A percentile compares a stretch with the other conserved stretches of the same genome.
These are phyloP conservation scores for Phalacrocorax aristotelis DNA, from an alignment of 2,113 vertebrate genomes.

Conservation along the genomic window DNA sequence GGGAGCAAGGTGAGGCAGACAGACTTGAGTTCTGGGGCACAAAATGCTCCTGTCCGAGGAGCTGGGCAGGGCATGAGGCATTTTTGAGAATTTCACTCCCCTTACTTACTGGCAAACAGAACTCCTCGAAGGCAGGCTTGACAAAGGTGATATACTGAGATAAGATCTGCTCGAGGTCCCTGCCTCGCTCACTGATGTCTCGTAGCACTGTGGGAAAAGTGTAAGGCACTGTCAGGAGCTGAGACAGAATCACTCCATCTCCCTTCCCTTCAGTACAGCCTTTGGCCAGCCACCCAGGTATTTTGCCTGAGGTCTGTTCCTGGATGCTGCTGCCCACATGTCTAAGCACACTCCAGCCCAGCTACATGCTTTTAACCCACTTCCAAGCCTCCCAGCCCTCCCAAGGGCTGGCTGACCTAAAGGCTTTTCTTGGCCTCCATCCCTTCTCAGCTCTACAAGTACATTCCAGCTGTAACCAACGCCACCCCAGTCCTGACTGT, in stretches of 20 bases:
- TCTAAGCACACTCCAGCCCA: background rate
- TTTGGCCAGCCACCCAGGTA: rapidly evolving
- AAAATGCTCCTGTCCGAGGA: background rate
- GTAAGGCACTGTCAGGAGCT: background rate
- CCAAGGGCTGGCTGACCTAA: background rate
- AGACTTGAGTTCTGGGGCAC: background rate
- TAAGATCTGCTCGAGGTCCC: constrained; percentile 93
- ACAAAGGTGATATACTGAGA: constrained; percentile 96
- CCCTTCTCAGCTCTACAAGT: background rate
- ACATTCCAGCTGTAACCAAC: background rate
- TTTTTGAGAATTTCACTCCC: background rate
- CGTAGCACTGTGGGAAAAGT: constrained; percentile 81
- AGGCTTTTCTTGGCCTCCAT: background rate
- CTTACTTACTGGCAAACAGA: constrained; percentile 93
- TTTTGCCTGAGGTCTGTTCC: background rate
- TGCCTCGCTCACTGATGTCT: constrained; percentile 90
- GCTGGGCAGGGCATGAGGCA: background rate
- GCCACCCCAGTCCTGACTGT: background rate
- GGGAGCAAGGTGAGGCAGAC: background rate
- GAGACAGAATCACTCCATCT: background rate
- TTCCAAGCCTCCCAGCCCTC: background rate
- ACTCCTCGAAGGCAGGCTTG: constrained; percentile 97
- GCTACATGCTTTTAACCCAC: background rate
- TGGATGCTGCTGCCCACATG: background rate
- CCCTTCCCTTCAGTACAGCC: background rate